Base-by-base conservation (phyloP, 1,140 invertebrate genomes). In the Dendroctonus valens region DNA sequence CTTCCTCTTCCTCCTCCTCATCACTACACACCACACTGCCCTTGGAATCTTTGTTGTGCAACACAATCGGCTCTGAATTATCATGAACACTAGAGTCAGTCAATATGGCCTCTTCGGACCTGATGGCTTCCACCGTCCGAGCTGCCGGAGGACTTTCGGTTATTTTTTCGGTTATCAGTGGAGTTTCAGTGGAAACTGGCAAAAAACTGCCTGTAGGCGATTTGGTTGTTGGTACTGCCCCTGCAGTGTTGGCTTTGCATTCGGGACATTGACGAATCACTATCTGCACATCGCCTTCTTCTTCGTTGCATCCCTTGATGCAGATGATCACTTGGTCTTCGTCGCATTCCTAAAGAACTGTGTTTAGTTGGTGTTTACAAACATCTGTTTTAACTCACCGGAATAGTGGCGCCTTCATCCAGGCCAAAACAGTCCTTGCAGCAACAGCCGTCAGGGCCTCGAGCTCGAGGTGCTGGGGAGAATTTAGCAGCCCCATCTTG, bases 221-320 rank as follows among this genome's bases (percentile, higher is more conserved):
- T 9, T 46, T 46, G 52, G 41, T 42, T 3, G 9, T 40, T 46
- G 44, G 1, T 46, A 46, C 44, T 3, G 44, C 12, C 5, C 12
- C 44, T 46, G 2, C 44, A 46, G 40, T 14, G 15, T 49, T 48
- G 7, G 58, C 53, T 15, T 68, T 61, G 46, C 72, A 73, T 3
- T 73, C 72, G 6, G 70, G 67, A 48, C 72, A 73, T 49, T 73
- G 72, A n/a, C 65, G 46, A 7, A 73, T 72, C 3, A 73, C 65
- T 39, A 73, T 67, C 46, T 67, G 66, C 6, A 73, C 61, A 26
- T 72, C 72, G 12, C 60, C 66, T 40, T 72, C 68, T n/a, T 72
- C 64, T 42, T 72, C 58, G 9, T 61, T 60, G 55, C 68, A 60
- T 5, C 70, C 69, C 40, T 73, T 73, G 9, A 73, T 73, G 63